Evolutionary conservation across 2,888 invertebrate genomes (phyloP), one percentile per base, ranked within the genome.

Genomic region (Acleris laterana): DNA sequence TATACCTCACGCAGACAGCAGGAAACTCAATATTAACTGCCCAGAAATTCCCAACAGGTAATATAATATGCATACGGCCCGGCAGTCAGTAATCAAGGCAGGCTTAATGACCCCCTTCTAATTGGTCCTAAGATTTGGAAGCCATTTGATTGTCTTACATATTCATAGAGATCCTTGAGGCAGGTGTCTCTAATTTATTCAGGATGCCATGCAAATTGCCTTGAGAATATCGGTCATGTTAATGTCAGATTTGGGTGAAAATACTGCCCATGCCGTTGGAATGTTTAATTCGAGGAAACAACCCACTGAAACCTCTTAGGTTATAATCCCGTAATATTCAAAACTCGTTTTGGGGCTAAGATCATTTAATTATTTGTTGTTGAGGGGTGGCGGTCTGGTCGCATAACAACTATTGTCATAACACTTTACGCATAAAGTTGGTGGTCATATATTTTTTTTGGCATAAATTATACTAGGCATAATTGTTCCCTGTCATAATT

Each of bases 221-320:
- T 71, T 59, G 79, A 79, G 90, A 89, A 91, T 93, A 92, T 92
- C 90, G 91, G 92, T 90, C 92, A 92, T 92, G 92, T 90, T 87
- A 85, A 84, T 76, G 92, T 92, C 91, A 90, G 89, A 90, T 90
- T 90, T 89, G 83, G 83, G 86, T 82, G 84, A 84, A 90, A 93
- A 88, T 92, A 90, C 89, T 91, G 88, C 88, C 87, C 87, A 81
- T 88, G 78, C 2, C 32, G 13, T 38, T n/a, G 52, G 19, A 53
- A 19, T 17, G 38, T 4, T 38, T 38, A 38, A 38, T 38, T 38
- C 13, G 13, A 11, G 1, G 4, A 9, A 9, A 9, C 7, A 1
- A 38, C 1, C 32, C 32, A 38, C 11, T 13, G 13, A 38, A 38
- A 3, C 38, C 32, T 3, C 32, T 32, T 32, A 3, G 32, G 32